phyloP scores from a whole-genome alignment of 1,140 invertebrate genomes.

The Akabosia matsudoensis region DNA sequence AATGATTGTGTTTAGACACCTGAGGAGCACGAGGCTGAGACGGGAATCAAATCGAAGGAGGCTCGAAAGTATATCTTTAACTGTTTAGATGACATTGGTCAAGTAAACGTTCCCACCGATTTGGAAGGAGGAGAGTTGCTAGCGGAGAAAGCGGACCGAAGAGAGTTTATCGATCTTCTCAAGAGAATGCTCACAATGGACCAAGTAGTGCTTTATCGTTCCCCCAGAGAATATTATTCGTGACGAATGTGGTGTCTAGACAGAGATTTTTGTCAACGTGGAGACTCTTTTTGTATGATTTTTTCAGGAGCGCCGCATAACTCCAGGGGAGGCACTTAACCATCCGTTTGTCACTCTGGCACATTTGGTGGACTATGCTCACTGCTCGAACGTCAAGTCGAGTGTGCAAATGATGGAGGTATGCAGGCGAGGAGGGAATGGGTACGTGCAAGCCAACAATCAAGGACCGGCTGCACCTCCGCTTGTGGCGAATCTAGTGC shows the following conservation, averaged over 20 bases:
- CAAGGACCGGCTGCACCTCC: constrained; percentile 46
- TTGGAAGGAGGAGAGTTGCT: constrained; percentile 90
- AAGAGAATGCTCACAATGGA: constrained; percentile 98
- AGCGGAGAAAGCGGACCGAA: constrained; percentile 91
- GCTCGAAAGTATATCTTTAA: constrained; percentile 99
- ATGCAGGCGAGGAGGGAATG: constrained; percentile 42
- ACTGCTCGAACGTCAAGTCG: constrained; percentile 92
- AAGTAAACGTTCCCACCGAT: constrained; percentile 94
- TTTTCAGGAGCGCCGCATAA: constrained; percentile 79
- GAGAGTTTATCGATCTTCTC: constrained; percentile 94
- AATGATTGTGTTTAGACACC: constrained; percentile 65
- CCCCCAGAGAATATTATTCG: neutral
- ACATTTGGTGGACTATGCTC: constrained; percentile 92
- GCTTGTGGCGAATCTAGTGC: constrained; percentile 64
- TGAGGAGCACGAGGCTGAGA: constrained; percentile 97
- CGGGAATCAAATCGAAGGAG: constrained; percentile 97
- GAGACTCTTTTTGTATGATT: constrained; percentile 3
- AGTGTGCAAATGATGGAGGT: constrained; percentile 97
- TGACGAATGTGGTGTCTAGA: neutral
- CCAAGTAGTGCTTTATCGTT: constrained; percentile 62
- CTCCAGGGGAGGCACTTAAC: constrained; percentile 89
- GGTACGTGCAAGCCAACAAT: constrained; percentile 32
- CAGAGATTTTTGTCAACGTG: constrained; percentile 2
- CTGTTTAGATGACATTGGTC: constrained; percentile 97
- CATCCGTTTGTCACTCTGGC: constrained; percentile 90